phyloP scores from a whole-genome alignment of 2,113 vertebrate genomes.

The Xiphophorus maculatus region DNA sequence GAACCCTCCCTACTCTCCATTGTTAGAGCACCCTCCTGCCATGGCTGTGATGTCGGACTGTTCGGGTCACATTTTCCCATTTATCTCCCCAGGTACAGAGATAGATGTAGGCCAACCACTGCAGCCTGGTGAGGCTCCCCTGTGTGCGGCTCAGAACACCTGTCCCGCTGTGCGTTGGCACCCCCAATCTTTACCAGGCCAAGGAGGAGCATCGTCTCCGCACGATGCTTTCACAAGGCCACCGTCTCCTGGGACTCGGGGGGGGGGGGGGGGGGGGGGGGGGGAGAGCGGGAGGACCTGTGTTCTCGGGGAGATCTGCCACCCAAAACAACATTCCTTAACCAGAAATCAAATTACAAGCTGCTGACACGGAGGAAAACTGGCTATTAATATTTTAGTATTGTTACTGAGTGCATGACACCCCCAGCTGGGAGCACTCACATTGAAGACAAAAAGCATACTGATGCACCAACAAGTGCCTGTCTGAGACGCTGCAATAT shows the following conservation, averaged over 20 bases:
- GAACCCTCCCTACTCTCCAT: slow-evolving; percentile 62
- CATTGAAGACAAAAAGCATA: slow-evolving; percentile 12
- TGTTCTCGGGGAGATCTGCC: slow-evolving; percentile 50
- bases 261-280: slow-evolving; percentile 33
- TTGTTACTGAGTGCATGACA: slow-evolving; percentile 46
- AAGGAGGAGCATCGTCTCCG: slow-evolving; percentile 76
- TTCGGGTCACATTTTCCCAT: slow-evolving; percentile 71
- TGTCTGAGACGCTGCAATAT: slow-evolving; percentile 16
- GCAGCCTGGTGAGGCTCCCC: slow-evolving; percentile 71
- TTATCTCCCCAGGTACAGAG: slow-evolving; percentile 79
- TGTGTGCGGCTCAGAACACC: slow-evolving; percentile 73
- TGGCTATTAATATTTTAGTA: slow-evolving; percentile 72
- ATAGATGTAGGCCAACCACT: slow-evolving; percentile 76
- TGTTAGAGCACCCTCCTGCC: slow-evolving; percentile 61
- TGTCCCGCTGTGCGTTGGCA: slow-evolving; percentile 72
- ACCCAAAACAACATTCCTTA: slow-evolving; percentile 68
- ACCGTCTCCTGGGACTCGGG: slow-evolving; percentile 46
- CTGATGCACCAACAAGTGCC: slow-evolving; percentile 68
- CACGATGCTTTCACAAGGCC: slow-evolving; percentile 48
- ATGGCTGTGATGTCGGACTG: slow-evolving; percentile 65
- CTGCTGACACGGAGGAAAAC: slow-evolving; percentile 67
- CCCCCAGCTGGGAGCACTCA: slow-evolving; percentile 41
- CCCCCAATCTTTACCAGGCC: slow-evolving; percentile 81
- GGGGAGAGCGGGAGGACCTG: slow-evolving; percentile 24
- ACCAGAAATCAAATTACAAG: slow-evolving; percentile 72